These are phyloP conservation scores for Thymelicus sylvestris DNA, from an alignment of 2,888 invertebrate genomes.

Conservation along the genomic window DNA sequence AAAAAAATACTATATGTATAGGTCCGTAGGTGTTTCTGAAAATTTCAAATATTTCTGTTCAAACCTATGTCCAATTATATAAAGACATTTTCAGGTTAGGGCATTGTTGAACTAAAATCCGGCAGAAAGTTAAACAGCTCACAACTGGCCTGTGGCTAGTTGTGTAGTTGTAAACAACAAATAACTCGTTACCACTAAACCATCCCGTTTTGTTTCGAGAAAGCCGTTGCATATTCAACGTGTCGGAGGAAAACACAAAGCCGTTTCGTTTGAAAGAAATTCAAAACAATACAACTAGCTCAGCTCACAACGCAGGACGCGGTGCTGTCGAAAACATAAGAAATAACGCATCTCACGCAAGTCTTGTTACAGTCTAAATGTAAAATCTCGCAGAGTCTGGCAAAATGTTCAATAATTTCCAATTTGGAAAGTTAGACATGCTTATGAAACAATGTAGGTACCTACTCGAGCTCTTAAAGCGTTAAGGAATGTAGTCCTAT, in stretches of 20 bases:
- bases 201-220: conserved; percentile 58
- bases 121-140: conserved; percentile 58
- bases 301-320: conserved; percentile 18
- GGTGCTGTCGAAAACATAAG: conserved; percentile 19
- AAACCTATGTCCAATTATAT: background rate
- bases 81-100: conserved; percentile 51
- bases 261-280: conserved; percentile 59
- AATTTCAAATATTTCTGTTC: background rate
- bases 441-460: no score
- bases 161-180: conserved; percentile 53
- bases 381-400: no score
- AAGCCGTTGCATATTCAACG: conserved; percentile 70
- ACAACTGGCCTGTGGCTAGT: conserved; percentile 44
- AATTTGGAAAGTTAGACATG: no score
- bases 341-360: conserved; percentile 1
- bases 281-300: conserved; percentile 54
- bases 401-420: no score
- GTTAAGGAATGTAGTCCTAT: no score
- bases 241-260: conserved; percentile 50
- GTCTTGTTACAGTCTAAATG: no score
- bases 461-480: no score
- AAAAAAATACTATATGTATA: no score
- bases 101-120: conserved; percentile 56
- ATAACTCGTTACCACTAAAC: conserved; percentile 46
- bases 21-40: no score